Percentiles rank a stretch among this genome's conserved stretches.
Evolutionary conservation across 2,888 invertebrate species (phyloP).

Genomic region (Eupithecia subumbrata): DNA sequence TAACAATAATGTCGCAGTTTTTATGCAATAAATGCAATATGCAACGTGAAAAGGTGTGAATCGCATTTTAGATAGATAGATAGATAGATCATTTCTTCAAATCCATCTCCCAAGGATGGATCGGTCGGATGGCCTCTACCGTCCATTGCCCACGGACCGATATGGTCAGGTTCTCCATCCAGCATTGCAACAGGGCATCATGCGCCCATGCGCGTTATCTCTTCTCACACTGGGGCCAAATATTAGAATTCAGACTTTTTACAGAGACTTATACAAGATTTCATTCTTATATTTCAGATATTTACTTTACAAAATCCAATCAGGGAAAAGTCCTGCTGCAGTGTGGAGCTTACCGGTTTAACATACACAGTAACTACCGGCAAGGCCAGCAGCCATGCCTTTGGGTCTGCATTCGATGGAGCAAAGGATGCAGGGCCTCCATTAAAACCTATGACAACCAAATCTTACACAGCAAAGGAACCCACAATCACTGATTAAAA

Average conservation of each 20-base stretch:
- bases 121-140: too few species aligned
- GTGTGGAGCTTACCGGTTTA: constrained; percentile 4
- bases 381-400: not conserved
- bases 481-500: not conserved
- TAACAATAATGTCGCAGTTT: not conserved
- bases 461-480: constrained; percentile 2
- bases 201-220: not conserved
- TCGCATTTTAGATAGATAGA: too few species aligned
- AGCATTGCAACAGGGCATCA: not conserved
- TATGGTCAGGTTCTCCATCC: too few species aligned
- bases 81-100: too few species aligned
- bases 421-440: constrained; percentile 22
- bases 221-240: not conserved
- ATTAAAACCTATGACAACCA: not conserved
- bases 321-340: not conserved
- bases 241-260: not conserved
- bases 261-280: not conserved
- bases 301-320: not conserved
- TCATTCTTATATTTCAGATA: not conserved
- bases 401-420: constrained; percentile 9
- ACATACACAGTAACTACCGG: not conserved
- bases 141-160: too few species aligned
- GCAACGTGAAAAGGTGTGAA: not conserved
- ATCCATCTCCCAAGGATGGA: not conserved
- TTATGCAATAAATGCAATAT: not conserved